Evolutionary conservation across 1,140 invertebrate species (phyloP), one percentile per base, ranked within the genome.

Genomic region (Halyomorpha halys): DNA sequence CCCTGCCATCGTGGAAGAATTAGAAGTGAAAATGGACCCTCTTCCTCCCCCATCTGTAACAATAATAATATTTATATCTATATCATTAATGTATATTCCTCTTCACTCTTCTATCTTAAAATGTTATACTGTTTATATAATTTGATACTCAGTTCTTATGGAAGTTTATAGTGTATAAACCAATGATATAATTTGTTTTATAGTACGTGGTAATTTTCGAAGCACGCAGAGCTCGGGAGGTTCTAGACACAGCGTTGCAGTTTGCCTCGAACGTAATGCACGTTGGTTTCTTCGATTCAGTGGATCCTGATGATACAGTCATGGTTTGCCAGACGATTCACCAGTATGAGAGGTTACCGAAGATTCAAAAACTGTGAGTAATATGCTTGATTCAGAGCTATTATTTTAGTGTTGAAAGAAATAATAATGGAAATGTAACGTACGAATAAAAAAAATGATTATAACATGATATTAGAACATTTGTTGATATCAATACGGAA

Each of bases 141-240:
- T 30, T 30, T 30, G 8, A 30, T 30, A 4, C 8, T 30, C 3
- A 30, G 3, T 30, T 30, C 8, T 8, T 30, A 30, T n/a, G 27
- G 27, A 30, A 30, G 8, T 30, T 3, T 8, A 3, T 30, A 30
- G 27, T 30, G 27, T 3, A 8, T 30, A 8, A 30, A 30, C 3
- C 8, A 30, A 30, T 30, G 27, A 30, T 3, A 30, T 30, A 4
- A 30, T 4, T 30, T 30, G 27, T 30, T 70, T 68, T 66, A 15
- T 59, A 71, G 70, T 71, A 67, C 15, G 59, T 70, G 0, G 66
- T 71, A 0, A 69, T 72, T 65, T 72, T 72, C 59, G 71, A 72
- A 23, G 67, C 68, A 4, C 65, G 45, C 5, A 65, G 66, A 64
- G 67, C 68, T 13, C 62, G 66, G 27, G 69, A 69, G 11, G 64